Conservation (phyloP, 2,113 vertebrate genomes). For the Atlantisia rogersi region DNA sequence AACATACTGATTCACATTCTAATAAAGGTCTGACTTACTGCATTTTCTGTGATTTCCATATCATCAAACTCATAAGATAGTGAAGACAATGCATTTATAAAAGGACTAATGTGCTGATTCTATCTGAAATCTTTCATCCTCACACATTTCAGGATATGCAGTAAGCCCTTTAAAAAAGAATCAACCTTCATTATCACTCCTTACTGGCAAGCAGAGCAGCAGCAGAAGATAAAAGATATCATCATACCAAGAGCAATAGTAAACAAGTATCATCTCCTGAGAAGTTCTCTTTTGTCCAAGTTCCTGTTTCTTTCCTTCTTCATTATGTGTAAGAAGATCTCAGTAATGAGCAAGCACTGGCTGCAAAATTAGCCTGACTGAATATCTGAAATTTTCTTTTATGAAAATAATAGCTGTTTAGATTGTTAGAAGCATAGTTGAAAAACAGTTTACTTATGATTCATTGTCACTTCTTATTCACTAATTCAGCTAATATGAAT, state of each 20-base stretch:
- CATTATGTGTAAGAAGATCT: not conserved
- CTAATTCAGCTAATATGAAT: not conserved
- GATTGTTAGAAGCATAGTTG: not conserved
- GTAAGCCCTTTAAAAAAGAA: not conserved
- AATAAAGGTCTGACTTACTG: not conserved
- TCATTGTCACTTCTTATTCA: not conserved
- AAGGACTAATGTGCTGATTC: not conserved
- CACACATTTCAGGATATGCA: not conserved
- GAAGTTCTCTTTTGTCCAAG: not conserved
- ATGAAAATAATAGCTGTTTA: not conserved
- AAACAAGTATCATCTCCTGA: constrained; percentile 5
- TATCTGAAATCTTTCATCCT: not conserved
- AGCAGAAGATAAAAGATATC: constrained; percentile 15
- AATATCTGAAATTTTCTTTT: not conserved
- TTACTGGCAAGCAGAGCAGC: not conserved
- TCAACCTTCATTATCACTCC: constrained; percentile 1
- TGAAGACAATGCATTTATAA: not conserved
- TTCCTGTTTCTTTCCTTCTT: not conserved
- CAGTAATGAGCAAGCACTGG: not conserved
- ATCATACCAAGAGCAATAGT: not conserved
- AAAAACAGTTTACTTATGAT: not conserved
- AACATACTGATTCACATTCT: not conserved
- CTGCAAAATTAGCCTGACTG: not conserved
- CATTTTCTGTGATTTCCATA: constrained; percentile 9
- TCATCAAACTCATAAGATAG: not conserved